A percentile compares a stretch with the other conserved stretches of the same genome.
Evolutionary conservation across 2,113 vertebrate species (phyloP).

Genomic region (Sialia sialis): DNA sequence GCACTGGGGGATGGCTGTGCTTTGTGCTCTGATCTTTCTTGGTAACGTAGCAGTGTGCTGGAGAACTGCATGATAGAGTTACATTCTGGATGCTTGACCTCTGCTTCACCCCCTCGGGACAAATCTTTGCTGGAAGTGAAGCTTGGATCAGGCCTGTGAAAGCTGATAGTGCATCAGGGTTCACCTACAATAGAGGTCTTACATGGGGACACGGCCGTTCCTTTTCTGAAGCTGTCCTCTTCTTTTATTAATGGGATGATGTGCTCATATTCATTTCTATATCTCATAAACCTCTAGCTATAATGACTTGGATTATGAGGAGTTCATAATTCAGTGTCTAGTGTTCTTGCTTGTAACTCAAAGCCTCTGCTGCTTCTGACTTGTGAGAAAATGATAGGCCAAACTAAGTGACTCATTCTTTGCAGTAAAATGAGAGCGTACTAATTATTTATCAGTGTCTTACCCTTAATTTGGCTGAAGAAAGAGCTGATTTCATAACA

Average conservation of each 20-base stretch:
- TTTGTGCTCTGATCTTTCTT: not conserved
- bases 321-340: conserved; percentile 1
- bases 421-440: conserved; percentile 33
- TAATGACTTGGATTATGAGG: conserved; percentile 17
- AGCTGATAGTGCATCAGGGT: conserved; percentile 7
- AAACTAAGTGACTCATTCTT: not conserved
- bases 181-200: conserved; percentile 50
- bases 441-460: conserved; percentile 36
- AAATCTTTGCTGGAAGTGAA: conserved; percentile 55
- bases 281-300: not conserved
- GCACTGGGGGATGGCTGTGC: not conserved
- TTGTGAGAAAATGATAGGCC: conserved; percentile 44
- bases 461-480: conserved; percentile 23
- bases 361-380: conserved; percentile 27
- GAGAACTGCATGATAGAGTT: not conserved
- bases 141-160: conserved; percentile 42
- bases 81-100: conserved; percentile 38
- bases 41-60: not conserved
- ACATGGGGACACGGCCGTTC: not conserved
- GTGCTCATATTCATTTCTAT: conserved; percentile 17
- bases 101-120: conserved; percentile 28
- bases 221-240: conserved; percentile 19
- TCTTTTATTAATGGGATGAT: conserved; percentile 59
- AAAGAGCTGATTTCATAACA: conserved; percentile 25
- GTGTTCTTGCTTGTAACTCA: conserved; percentile 10